phyloP scores from a whole-genome alignment of 2,113 vertebrate species.

The Rhegmatorhina hoffmannsi region DNA sequence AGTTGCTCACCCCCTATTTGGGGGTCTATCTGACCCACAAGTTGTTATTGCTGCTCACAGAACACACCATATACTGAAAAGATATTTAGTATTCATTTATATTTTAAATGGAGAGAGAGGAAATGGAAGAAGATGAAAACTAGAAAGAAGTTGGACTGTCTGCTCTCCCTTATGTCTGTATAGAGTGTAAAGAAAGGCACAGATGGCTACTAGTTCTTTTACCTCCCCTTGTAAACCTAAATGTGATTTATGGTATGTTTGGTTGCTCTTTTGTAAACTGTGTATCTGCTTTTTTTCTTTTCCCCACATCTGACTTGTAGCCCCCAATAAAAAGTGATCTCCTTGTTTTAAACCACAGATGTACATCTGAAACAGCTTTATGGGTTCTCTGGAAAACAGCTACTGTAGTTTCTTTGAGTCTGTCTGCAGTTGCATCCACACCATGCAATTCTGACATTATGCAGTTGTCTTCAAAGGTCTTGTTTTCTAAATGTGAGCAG shows the following conservation, averaged over 20 bases:
- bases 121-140: neutral
- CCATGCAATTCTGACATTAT: neutral
- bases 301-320: neutral
- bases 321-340: neutral
- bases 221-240: neutral
- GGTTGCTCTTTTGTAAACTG: neutral
- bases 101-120: neutral
- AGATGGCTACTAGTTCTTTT: neutral
- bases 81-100: neutral
- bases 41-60: neutral
- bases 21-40: neutral
- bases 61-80: neutral
- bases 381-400: neutral
- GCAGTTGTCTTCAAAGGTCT: neutral
- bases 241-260: neutral
- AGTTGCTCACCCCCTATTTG: neutral
- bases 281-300: neutral
- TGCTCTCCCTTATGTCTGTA: neutral
- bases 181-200: neutral
- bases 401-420: neutral
- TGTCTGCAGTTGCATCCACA: neutral
- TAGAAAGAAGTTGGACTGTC: neutral
- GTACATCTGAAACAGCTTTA: neutral
- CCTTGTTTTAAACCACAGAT: neutral
- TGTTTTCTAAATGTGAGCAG: neutral